These are phyloP conservation scores for Dicerorhinus sumatrensis DNA, from an alignment of 2,113 vertebrate species.

Conservation along the genomic window DNA sequence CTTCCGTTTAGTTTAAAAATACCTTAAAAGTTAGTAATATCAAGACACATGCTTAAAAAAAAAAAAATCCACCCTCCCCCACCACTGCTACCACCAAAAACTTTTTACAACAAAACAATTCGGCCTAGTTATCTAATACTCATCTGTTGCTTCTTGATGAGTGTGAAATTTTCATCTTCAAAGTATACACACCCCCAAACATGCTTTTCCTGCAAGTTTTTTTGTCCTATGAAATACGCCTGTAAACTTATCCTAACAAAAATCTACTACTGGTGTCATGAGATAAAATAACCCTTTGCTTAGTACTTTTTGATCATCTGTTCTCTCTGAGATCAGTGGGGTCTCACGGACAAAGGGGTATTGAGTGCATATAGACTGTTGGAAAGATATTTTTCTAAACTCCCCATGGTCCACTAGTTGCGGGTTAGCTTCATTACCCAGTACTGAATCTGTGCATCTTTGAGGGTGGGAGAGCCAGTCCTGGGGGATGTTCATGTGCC, in stretches of 20 bases:
- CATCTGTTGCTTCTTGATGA: background rate
- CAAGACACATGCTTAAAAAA: slow-evolving; percentile 18
- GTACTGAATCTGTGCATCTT: background rate
- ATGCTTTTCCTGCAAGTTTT: background rate
- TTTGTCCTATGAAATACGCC: background rate
- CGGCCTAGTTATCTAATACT: background rate
- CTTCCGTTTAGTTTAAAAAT: slow-evolving; percentile 84
- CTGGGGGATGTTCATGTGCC: background rate
- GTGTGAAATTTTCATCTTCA: background rate
- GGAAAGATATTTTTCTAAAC: background rate
- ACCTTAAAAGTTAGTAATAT: slow-evolving; percentile 71
- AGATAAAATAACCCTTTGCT: slow-evolving; percentile 34
- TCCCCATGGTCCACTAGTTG: background rate
- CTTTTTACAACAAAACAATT: background rate
- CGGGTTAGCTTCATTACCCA: slow-evolving; percentile 58
- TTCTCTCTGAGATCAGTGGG: background rate
- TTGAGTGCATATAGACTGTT: background rate
- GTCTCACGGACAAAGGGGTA: background rate
- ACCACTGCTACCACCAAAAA: background rate
- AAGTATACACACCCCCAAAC: background rate
- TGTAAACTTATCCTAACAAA: background rate
- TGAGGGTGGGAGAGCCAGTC: background rate
- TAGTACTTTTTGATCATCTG: slow-evolving; percentile 1
- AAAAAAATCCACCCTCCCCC: background rate
- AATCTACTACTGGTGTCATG: background rate